These are phyloP conservation scores for Stichodactyla mertensii DNA, from an alignment of 64 coral and sea anemone species.

Conservation along the genomic window DNA sequence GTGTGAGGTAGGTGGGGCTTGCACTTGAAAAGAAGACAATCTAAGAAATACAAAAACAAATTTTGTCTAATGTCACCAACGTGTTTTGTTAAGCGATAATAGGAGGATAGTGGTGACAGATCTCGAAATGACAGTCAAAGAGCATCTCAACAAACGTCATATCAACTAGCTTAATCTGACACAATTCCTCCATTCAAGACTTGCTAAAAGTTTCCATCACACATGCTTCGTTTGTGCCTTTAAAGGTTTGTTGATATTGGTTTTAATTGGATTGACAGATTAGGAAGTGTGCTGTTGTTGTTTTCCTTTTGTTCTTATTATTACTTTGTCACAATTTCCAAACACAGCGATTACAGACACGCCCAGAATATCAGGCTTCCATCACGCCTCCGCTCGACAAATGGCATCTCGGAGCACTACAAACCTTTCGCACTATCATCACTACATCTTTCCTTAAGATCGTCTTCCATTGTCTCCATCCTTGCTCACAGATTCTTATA, in stretches of 20 bases:
- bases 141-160: constrained; percentile 37
- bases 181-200: constrained; percentile 36
- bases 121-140: constrained; percentile 43
- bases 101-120: constrained; percentile 39
- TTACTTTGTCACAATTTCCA: constrained; percentile 53
- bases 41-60: constrained; percentile 63
- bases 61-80: constrained; percentile 48
- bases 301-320: constrained; percentile 56
- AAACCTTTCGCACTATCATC: not conserved
- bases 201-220: constrained; percentile 38
- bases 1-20: constrained; percentile 41
- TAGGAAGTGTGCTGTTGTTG: constrained; percentile 67
- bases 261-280: constrained; percentile 78
- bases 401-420: not conserved
- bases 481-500: not conserved
- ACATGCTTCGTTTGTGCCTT: constrained; percentile 44
- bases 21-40: constrained; percentile 58
- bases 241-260: constrained; percentile 53
- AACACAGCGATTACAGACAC: constrained; percentile 24
- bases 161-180: constrained; percentile 51
- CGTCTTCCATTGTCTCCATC: not conserved
- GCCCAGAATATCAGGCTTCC: constrained; percentile 18
- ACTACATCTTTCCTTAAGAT: not conserved
- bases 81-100: constrained; percentile 62
- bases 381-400: constrained; percentile 19